Percentiles rank a stretch among this genome's conserved stretches.
These are phyloP conservation scores for Phyllotreta cruciferae DNA, from an alignment of 2,888 invertebrate genomes.

Conservation along the genomic window DNA sequence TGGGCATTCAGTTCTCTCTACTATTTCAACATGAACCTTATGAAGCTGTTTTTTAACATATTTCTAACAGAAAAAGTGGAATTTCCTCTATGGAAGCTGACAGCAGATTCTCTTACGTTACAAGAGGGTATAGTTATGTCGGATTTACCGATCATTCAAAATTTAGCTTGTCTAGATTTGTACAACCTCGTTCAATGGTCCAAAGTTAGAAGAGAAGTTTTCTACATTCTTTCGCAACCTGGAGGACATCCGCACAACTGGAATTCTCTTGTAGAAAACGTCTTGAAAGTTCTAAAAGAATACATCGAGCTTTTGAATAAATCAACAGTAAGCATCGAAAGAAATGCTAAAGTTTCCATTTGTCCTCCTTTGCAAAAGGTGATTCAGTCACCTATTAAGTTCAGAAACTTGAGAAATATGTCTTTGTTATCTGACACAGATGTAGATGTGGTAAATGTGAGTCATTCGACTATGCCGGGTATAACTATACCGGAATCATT, in stretches of 20 bases:
- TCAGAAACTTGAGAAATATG: slow-evolving; percentile 54
- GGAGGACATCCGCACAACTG: slow-evolving; percentile 90
- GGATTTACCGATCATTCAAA: slow-evolving; percentile 73
- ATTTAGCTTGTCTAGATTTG: slow-evolving; percentile 79
- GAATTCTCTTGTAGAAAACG: slow-evolving; percentile 74
- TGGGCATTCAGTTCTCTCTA: slow-evolving; percentile 77
- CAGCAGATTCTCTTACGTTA: slow-evolving; percentile 62
- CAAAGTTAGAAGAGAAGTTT: slow-evolving; percentile 65
- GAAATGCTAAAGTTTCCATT: slow-evolving; percentile 18
- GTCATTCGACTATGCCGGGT: slow-evolving; percentile 34
- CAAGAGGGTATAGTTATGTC: slow-evolving; percentile 68
- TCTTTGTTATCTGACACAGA: slow-evolving; percentile 41
- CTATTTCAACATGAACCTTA: slow-evolving; percentile 72
- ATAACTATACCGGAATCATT: slow-evolving; percentile 34
- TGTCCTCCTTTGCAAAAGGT: slow-evolving; percentile 27
- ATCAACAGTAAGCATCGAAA: slow-evolving; percentile 46
- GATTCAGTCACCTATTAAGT: slow-evolving; percentile 42
- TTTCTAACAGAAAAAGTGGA: slow-evolving; percentile 74
- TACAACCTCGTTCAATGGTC: slow-evolving; percentile 72
- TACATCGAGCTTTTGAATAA: slow-evolving; percentile 71
- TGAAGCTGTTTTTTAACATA: slow-evolving; percentile 74
- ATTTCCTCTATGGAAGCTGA: slow-evolving; percentile 67
- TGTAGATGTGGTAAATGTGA: slow-evolving; percentile 46
- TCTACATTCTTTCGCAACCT: slow-evolving; percentile 80
- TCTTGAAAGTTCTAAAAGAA: slow-evolving; percentile 68